A percentile compares a stretch with the other conserved stretches of the same genome.
phyloP scores from a whole-genome alignment of 1,140 invertebrate genomes.

The Brachionus manjavacas region DNA sequence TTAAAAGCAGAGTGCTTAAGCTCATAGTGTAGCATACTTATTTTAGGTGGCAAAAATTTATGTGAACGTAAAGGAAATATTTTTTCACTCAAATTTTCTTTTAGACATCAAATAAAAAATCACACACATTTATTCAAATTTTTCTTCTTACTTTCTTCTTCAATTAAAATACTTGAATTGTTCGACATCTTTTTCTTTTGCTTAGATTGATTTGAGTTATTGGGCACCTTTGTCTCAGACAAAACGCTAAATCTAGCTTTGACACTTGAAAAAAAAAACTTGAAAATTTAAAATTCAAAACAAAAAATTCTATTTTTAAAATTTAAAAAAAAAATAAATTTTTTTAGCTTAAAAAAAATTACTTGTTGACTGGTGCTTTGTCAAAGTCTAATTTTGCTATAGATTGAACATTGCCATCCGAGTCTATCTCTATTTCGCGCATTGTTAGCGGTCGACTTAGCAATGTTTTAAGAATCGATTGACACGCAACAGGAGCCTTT shows the following conservation, averaged over 20 bases:
- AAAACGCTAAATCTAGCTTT: slow-evolving; percentile 27
- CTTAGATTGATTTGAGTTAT: background rate
- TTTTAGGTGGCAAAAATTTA: slow-evolving; percentile 23
- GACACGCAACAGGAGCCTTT: slow-evolving; percentile 23
- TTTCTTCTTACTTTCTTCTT: slow-evolving; percentile 10
- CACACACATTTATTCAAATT: background rate
- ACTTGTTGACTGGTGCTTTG: background rate
- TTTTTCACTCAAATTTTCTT: background rate
- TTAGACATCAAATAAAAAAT: background rate
- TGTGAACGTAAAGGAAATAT: background rate
- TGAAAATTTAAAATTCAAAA: background rate
- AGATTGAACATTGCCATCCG: slow-evolving; percentile 11
- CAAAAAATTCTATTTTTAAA: too few species aligned
- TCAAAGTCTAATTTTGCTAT: slow-evolving; percentile 28
- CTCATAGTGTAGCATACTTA: background rate
- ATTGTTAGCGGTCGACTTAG: slow-evolving; percentile 8
- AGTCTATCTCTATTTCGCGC: slow-evolving; percentile 31
- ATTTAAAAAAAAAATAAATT: background rate
- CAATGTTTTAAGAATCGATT: slow-evolving; percentile 19
- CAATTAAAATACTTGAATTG: background rate
- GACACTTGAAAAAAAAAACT: slow-evolving; percentile 1
- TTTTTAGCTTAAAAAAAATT: background rate
- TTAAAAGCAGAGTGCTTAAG: background rate
- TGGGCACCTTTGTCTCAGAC: background rate
- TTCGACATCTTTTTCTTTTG: background rate